Conservation (phyloP, 1,140 invertebrate genomes). For the Littorina saxatilis region DNA sequence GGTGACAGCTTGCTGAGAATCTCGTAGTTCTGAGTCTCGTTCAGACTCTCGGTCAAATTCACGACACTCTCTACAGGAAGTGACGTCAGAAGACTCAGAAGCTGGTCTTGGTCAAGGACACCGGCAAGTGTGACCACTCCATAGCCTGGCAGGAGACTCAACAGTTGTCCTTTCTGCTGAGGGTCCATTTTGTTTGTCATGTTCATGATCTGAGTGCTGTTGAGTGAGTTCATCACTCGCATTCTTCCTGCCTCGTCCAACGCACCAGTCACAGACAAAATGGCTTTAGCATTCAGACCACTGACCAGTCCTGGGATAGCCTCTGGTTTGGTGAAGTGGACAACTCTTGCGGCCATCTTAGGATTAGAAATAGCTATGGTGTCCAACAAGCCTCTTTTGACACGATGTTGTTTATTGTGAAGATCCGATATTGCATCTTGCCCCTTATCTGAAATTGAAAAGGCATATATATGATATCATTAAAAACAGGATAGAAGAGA, state of each 20-base stretch:
- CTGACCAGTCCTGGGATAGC: no score
- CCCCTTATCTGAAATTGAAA: no score
- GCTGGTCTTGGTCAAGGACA: not conserved
- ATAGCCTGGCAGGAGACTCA: slow-evolving; percentile 14
- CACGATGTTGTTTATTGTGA: no score
- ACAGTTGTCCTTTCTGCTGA: slow-evolving; percentile 6
- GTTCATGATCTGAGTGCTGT: slow-evolving; percentile 7
- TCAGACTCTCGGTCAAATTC: slow-evolving; percentile 1
- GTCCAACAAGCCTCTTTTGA: no score
- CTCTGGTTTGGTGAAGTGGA: no score
- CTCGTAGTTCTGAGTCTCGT: not conserved
- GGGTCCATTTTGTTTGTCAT: not conserved
- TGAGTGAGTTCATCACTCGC: slow-evolving; percentile 6
- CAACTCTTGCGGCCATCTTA: no score
- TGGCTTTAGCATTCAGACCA: not conserved
- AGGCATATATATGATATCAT: no score
- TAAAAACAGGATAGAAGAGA: no score
- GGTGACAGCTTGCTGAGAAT: not conserved
- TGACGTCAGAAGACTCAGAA: slow-evolving; percentile 2
- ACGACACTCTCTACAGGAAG: slow-evolving; percentile 7
- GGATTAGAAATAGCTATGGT: no score
- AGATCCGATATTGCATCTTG: no score
- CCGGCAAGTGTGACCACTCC: slow-evolving; percentile 20
- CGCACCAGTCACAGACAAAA: not conserved
- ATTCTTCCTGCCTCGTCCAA: slow-evolving; percentile 1